Evolutionary conservation across 2,797 vertebrate genomes (phyloP), one percentile per base, ranked within the genome.

Genomic region (Protosalanx chinensis): DNA sequence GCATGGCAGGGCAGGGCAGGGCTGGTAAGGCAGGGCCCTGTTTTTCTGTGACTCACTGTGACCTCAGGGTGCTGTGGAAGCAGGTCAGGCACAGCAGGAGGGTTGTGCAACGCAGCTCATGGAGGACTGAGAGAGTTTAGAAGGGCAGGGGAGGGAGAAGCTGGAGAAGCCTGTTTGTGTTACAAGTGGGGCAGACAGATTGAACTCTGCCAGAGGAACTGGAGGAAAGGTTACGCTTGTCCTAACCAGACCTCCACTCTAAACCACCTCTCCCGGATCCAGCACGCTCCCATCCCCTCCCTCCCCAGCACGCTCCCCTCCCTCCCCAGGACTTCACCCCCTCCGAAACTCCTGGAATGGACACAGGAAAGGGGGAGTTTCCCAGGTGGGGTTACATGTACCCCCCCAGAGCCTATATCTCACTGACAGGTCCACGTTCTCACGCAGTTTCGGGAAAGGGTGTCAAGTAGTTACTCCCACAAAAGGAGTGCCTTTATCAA

Each of bases 211-310:
- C 71, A 79, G 80, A 75, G 86, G 89, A 93, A 92, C 82, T 93
- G 78, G 93, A 89, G 91, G 88, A 93, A 92, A 94, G 93, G 93
- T 93, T 91, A 90, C 56, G 1, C 80, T 79, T 73, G 81, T 82
- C 88, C 81, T 83, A 85, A 85, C 77, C 85, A 76, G 88, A 87
- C 86, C 85, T 85, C 13, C 75, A 72, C 70, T 72, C 85, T 81
- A 74, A 74, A 83, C 84, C 82, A 84, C 84, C 81, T 81, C 75
- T 68, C 72, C 77, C 68, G 5, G 15, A n/a, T 1, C 53, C 68
- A 41, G 81, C 66, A 79, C 78, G 83, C 83, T 80, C 82, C 63
- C 74, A 70, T 67, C 63, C 73, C 71, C 68, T 71, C 23, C 23
- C 23, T 27, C 23, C 23, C 23, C 23, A 27, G 23, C 23, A 27